These are phyloP conservation scores for Chydorus sphaericus DNA, from an alignment of 2,888 invertebrate species.

Conservation along the genomic window DNA sequence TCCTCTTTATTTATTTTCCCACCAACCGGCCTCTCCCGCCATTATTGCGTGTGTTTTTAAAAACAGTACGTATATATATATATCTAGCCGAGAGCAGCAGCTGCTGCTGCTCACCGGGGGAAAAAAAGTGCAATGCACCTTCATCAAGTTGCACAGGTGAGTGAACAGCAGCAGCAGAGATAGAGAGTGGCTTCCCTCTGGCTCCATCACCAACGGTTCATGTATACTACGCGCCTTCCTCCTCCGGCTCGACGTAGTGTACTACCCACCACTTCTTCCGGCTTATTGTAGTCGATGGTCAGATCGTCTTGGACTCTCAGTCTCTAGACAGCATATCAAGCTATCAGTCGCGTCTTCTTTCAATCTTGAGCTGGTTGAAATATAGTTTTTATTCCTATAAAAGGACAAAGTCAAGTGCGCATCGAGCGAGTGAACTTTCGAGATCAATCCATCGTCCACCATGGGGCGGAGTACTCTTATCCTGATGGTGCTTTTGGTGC, in stretches of 20 bases:
- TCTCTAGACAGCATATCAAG: no score
- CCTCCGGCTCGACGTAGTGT: no score
- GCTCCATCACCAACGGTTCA: no score
- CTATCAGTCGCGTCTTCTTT: no score
- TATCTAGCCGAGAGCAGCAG: neutral
- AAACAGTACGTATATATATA: neutral
- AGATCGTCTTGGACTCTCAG: no score
- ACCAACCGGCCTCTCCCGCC: no score
- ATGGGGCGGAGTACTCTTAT: neutral
- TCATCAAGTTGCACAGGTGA: conserved; percentile 1
- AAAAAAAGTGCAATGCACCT: conserved; percentile 13
- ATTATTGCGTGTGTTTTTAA: no score
- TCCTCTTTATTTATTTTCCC: no score
- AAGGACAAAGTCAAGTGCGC: neutral
- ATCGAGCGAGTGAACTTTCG: neutral
- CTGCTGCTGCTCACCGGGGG: no score
- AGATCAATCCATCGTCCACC: neutral
- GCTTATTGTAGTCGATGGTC: no score
- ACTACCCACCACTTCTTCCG: no score
- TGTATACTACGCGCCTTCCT: neutral
- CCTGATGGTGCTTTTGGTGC: neutral
- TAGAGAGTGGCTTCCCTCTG: neutral
- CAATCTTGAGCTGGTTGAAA: neutral
- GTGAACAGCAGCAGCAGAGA: conserved; percentile 5
- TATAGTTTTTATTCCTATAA: neutral